phyloP scores from a whole-genome alignment of 2,113 vertebrate genomes.

The Myotis brandtii region DNA sequence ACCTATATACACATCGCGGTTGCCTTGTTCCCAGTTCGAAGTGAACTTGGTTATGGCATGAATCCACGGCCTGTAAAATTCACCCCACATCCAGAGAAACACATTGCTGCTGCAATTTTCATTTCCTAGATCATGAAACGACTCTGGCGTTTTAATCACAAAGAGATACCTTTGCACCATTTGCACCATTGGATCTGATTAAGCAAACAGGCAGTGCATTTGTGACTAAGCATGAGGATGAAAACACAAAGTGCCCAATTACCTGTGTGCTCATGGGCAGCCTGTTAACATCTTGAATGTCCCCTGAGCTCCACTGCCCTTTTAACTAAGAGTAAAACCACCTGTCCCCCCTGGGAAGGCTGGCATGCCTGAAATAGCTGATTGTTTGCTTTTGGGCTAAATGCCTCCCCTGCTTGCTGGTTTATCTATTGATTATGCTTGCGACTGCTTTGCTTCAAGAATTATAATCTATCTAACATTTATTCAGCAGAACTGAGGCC shows the following conservation, averaged over 20 bases:
- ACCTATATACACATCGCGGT: not conserved
- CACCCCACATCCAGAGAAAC: not conserved
- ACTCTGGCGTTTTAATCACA: slow-evolving; percentile 33
- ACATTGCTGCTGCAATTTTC: not conserved
- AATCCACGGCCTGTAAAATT: not conserved
- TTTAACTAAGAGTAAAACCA: slow-evolving; percentile 63
- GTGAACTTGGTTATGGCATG: not conserved
- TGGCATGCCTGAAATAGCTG: slow-evolving; percentile 44
- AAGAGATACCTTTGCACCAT: not conserved
- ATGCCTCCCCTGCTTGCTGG: slow-evolving; percentile 44
- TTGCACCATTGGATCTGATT: slow-evolving; percentile 57
- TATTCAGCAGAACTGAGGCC: slow-evolving; percentile 29
- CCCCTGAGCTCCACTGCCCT: slow-evolving; percentile 62
- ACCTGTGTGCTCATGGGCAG: slow-evolving; percentile 41
- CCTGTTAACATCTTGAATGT: slow-evolving; percentile 43
- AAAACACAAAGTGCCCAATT: slow-evolving; percentile 45
- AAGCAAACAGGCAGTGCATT: slow-evolving; percentile 50
- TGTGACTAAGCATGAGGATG: slow-evolving; percentile 51
- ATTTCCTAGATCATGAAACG: not conserved
- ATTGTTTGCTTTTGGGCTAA: slow-evolving; percentile 68
- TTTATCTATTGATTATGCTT: slow-evolving; percentile 65
- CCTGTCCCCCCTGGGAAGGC: slow-evolving; percentile 54
- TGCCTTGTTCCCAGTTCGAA: not conserved
- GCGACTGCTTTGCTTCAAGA: slow-evolving; percentile 36
- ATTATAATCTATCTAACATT: slow-evolving; percentile 57